phyloP scores from a whole-genome alignment of 2,888 invertebrate species.

The Noctua janthina region DNA sequence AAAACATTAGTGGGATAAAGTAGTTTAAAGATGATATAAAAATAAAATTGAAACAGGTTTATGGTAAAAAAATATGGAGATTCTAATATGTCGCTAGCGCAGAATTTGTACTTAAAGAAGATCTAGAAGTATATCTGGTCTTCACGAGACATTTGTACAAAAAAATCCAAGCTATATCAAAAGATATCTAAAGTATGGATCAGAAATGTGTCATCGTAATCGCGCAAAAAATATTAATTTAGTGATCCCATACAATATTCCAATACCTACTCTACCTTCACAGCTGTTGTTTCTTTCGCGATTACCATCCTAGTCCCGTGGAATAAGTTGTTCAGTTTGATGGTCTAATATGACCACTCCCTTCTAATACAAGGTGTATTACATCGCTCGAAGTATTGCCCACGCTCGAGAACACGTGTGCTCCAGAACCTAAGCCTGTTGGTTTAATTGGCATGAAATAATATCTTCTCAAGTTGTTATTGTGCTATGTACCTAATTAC shows the following conservation, averaged over 20 bases:
- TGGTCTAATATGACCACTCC: background rate
- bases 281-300: too few relatives aligned
- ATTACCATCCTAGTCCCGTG: too few relatives aligned
- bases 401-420: background rate
- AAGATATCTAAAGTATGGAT: background rate
- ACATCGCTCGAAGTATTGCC: background rate
- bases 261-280: too few relatives aligned
- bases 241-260: background rate
- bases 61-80: slow-evolving; percentile 16
- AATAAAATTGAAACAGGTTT: slow-evolving; percentile 30
- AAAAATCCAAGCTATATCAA: background rate
- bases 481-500: background rate
- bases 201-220: background rate
- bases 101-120: background rate
- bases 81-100: background rate
- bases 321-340: too few relatives aligned
- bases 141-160: background rate
- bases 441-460: background rate
- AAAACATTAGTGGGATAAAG: slow-evolving; percentile 20
- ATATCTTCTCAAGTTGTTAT: background rate
- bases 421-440: background rate
- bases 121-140: background rate
- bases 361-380: background rate
- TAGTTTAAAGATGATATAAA: slow-evolving; percentile 14
- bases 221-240: background rate